A percentile compares a stretch with the other conserved stretches of the same genome.
phyloP scores from a whole-genome alignment of 2,888 invertebrate species.

The Epistrophella euchroma region DNA sequence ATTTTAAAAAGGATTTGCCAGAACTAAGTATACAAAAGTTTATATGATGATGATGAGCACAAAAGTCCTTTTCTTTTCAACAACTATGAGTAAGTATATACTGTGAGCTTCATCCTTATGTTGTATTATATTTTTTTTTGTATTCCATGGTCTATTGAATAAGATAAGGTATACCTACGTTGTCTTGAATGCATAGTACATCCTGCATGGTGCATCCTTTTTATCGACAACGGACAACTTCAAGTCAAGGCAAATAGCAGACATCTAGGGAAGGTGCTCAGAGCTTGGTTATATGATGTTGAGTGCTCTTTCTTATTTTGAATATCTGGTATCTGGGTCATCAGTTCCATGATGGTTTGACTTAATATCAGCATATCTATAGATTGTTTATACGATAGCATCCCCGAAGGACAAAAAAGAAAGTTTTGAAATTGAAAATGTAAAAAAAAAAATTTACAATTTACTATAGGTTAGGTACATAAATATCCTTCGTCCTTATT shows the following conservation, averaged over 20 bases:
- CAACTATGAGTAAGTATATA: no score
- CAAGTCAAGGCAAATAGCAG: conserved; percentile 57
- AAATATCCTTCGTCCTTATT: not conserved
- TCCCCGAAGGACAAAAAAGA: conserved; percentile 40
- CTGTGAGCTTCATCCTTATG: conserved; percentile 17
- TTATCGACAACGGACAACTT: conserved; percentile 47
- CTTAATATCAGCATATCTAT: conserved; percentile 18
- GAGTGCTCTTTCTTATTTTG: conserved; percentile 35
- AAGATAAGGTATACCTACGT: not conserved
- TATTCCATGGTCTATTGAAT: conserved; percentile 54
- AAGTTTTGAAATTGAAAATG: not conserved
- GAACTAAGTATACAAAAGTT: conserved; percentile 31
- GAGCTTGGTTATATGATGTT: not conserved
- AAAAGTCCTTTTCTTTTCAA: conserved; percentile 47
- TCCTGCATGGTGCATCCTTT: conserved; percentile 52
- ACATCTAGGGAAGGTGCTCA: conserved; percentile 46
- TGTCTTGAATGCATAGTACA: conserved; percentile 29
- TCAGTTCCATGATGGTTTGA: conserved; percentile 43
- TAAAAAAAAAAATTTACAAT: not conserved
- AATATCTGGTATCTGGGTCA: conserved; percentile 64
- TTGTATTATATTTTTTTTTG: conserved; percentile 2
- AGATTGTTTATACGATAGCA: conserved; percentile 43
- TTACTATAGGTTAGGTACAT: not conserved
- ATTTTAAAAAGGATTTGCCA: conserved; percentile 29
- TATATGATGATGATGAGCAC: conserved; percentile 45